Conservation (phyloP, 2,888 invertebrate species). For the Drosophila aldrichi region DNA sequence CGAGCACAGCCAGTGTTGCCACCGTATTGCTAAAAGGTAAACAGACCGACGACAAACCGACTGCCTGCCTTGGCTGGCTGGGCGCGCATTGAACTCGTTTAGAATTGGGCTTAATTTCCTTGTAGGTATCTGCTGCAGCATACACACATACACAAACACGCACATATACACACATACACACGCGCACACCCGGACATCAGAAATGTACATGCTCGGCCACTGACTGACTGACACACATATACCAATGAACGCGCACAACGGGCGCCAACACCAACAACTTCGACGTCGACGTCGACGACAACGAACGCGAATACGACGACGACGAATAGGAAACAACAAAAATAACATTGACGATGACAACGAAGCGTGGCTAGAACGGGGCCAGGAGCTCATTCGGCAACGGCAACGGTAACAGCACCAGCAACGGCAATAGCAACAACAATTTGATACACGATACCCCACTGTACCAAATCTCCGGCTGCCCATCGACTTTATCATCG, state of each 20-base stretch:
- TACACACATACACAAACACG: conserved; percentile 31
- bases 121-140: conserved; percentile 71
- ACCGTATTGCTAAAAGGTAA: conserved; percentile 58
- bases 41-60: conserved; percentile 45
- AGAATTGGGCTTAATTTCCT: conserved; percentile 58
- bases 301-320: conserved; percentile 10
- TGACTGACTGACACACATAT: conserved; percentile 82
- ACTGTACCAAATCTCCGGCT: conserved; percentile 73
- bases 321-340: conserved; percentile 72
- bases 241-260: conserved; percentile 51
- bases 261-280: conserved; percentile 31
- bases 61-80: conserved; percentile 7
- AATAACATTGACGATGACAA: conserved; percentile 77
- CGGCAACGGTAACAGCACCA: conserved; percentile 14
- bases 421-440: conserved; percentile 19
- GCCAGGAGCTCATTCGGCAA: conserved; percentile 38
- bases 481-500: conserved; percentile 76
- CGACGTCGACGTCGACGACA: conserved; percentile 19
- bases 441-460: conserved; percentile 51
- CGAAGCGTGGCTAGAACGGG: conserved; percentile 47
- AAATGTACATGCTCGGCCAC: conserved; percentile 47
- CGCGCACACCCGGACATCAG: conserved; percentile 16
- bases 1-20: conserved; percentile 38
- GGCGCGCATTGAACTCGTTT: conserved; percentile 74
- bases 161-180: conserved; percentile 11